Conservation (phyloP, 2,797 vertebrate species). For the Pipistrellus pygmaeus region DNA sequence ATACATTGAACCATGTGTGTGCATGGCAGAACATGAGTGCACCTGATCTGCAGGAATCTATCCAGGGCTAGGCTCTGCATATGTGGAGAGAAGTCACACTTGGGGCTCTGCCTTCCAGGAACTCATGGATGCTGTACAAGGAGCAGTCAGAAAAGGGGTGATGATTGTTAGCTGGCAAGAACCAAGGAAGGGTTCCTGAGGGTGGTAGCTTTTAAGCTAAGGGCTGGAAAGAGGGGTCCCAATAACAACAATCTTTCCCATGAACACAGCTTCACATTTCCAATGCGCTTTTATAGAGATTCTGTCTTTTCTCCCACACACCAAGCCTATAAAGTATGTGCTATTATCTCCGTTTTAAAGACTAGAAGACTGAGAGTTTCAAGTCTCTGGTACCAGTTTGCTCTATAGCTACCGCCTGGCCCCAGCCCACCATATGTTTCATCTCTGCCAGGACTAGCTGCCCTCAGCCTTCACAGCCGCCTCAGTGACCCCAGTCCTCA, state of each 20-base stretch:
- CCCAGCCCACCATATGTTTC: conserved; percentile 2
- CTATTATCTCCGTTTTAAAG: conserved; percentile 67
- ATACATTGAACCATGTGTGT: background rate
- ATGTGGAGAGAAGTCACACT: background rate
- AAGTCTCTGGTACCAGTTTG: conserved; percentile 28
- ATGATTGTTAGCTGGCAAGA: background rate
- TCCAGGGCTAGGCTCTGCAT: background rate
- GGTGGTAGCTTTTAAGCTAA: background rate
- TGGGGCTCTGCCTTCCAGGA: background rate
- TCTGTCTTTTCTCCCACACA: conserved; percentile 72
- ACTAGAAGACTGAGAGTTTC: conserved; percentile 59
- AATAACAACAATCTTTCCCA: conserved; percentile 57
- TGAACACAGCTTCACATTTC: conserved; percentile 41
- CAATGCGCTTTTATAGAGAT: conserved; percentile 50
- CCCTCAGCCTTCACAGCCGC: background rate
- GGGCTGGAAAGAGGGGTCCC: background rate
- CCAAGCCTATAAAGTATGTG: conserved; percentile 57
- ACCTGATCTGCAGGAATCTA: background rate
- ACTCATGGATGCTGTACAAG: background rate
- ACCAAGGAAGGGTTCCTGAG: background rate
- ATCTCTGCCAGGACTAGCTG: background rate
- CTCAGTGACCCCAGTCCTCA: background rate
- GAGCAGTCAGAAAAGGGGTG: background rate
- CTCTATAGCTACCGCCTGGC: background rate
- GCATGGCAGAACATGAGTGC: background rate